A percentile compares a stretch with the other conserved stretches of the same genome.
Conservation (phyloP, 2,888 invertebrate species). For the Malthinus seriepunctatus region DNA sequence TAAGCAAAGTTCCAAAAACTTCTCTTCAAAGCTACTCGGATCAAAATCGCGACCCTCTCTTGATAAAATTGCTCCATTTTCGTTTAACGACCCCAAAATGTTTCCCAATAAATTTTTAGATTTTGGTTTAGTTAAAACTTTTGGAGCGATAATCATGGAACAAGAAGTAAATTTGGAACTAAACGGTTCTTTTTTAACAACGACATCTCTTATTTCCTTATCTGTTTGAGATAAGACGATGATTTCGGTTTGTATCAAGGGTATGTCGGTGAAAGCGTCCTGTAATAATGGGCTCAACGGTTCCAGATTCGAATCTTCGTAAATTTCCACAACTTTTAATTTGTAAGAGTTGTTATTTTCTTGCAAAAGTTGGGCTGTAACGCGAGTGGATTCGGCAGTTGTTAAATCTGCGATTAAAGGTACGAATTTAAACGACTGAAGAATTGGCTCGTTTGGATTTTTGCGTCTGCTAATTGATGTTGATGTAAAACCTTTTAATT, state of each 20-base stretch:
- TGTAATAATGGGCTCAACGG: conserved; percentile 61
- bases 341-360: conserved; percentile 71
- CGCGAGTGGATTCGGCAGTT: conserved; percentile 55
- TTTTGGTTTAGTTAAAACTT: background rate
- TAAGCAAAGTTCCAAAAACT: background rate
- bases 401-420: conserved; percentile 57
- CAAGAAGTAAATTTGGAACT: background rate
- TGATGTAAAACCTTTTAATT: conserved; percentile 75
- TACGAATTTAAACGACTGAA: conserved; percentile 76
- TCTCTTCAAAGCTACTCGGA: background rate
- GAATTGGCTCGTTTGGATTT: conserved; percentile 75
- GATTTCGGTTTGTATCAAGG: conserved; percentile 70
- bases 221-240: conserved; percentile 60
- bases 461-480: conserved; percentile 72
- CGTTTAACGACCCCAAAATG: background rate
- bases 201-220: conserved; percentile 58
- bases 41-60: background rate
- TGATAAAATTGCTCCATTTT: background rate
- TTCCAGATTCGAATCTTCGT: conserved; percentile 47
- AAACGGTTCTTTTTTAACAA: conserved; percentile 57
- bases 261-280: conserved; percentile 67
- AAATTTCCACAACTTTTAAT: conserved; percentile 61
- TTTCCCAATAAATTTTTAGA: too few species aligned
- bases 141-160: background rate
- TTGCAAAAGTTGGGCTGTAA: conserved; percentile 69